These are phyloP conservation scores for Tetramorium bicarinatum DNA, from an alignment of 2,888 invertebrate species.

Conservation along the genomic window DNA sequence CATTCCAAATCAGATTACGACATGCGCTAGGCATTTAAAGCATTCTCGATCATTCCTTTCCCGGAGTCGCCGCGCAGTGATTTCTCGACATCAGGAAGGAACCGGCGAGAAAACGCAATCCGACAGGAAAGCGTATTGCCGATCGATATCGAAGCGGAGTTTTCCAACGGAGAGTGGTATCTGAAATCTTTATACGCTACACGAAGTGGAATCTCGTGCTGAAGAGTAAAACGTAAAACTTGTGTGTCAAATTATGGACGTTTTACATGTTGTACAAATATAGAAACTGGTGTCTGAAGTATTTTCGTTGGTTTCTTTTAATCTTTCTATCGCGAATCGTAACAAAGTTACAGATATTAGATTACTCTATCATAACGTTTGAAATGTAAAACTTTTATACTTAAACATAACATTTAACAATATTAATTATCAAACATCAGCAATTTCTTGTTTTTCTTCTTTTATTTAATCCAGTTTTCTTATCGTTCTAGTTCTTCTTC, in stretches of 20 bases:
- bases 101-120: constrained; percentile 39
- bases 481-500: neutral
- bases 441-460: neutral
- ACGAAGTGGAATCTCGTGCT: constrained; percentile 5
- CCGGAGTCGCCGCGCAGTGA: constrained; percentile 32
- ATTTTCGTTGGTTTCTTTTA: neutral
- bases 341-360: neutral
- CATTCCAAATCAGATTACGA: constrained; percentile 77
- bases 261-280: constrained; percentile 21
- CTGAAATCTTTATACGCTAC: constrained; percentile 36
- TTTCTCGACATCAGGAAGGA: constrained; percentile 39
- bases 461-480: neutral
- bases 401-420: neutral
- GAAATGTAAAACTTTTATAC: neutral
- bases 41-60: constrained; percentile 51
- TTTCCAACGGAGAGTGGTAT: constrained; percentile 21
- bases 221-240: constrained; percentile 8
- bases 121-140: constrained; percentile 49
- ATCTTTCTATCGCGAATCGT: neutral
- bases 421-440: neutral
- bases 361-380: neutral
- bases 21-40: constrained; percentile 72
- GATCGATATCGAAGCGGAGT: constrained; percentile 63
- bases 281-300: neutral
- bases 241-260: constrained; percentile 5